phyloP scores from a whole-genome alignment of 2,888 invertebrate species.

The Ophraella communa region DNA sequence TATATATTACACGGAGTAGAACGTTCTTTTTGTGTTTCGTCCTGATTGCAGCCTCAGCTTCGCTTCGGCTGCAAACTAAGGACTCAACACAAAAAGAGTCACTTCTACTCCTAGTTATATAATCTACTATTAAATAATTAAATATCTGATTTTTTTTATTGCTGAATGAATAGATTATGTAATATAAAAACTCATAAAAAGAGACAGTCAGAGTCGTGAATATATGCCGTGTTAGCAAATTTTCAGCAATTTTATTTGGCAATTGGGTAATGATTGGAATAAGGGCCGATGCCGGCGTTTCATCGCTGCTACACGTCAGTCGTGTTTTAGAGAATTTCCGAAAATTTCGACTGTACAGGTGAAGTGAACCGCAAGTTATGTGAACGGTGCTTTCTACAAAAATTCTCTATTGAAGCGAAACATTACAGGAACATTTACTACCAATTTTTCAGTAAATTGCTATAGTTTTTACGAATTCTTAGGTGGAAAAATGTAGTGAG shows the following conservation, averaged over 20 bases:
- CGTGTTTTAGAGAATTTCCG: constrained; percentile 45
- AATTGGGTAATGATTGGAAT: constrained; percentile 46
- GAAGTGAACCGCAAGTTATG: constrained; percentile 39
- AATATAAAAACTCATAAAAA: too few relatives aligned
- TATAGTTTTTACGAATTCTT: not conserved
- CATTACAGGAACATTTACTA: constrained; percentile 17
- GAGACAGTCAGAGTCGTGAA: constrained; percentile 11
- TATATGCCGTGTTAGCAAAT: constrained; percentile 47
- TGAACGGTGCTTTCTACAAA: constrained; percentile 11
- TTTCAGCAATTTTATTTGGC: constrained; percentile 51
- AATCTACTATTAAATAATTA: too few relatives aligned
- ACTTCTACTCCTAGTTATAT: too few relatives aligned
- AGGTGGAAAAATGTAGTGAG: not conserved
- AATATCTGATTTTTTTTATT: too few relatives aligned
- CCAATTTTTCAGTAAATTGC: constrained; percentile 15
- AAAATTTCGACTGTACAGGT: constrained; percentile 39
- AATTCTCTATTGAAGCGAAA: constrained; percentile 18
- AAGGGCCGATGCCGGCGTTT: constrained; percentile 37
- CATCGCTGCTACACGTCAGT: constrained; percentile 43
- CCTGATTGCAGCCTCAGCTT: too few relatives aligned
- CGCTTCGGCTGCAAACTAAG: too few relatives aligned
- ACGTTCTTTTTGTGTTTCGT: too few relatives aligned
- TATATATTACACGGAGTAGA: too few relatives aligned
- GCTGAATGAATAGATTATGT: too few relatives aligned
- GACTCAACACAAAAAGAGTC: too few relatives aligned